phyloP scores from a whole-genome alignment of 2,888 invertebrate species.

The Sphaerophoria taeniata region DNA sequence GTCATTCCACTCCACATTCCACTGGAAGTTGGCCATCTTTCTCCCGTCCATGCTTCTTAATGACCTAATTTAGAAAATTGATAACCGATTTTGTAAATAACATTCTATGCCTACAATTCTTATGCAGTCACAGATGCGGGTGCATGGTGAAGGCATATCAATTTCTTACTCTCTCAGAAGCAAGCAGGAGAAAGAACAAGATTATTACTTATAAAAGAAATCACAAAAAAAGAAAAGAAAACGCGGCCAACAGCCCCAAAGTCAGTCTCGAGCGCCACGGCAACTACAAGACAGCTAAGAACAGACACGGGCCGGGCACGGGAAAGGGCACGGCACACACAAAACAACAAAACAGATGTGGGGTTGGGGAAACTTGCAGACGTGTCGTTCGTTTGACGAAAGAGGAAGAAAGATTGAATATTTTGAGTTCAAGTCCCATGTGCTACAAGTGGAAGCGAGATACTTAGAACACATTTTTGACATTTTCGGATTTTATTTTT shows the following conservation, averaged over 20 bases:
- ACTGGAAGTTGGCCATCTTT: background rate
- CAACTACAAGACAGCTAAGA: background rate
- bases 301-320: constrained; percentile 4
- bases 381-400: constrained; percentile 66
- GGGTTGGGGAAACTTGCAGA: constrained; percentile 70
- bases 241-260: constrained; percentile 66
- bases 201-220: constrained; percentile 48
- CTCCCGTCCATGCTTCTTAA: constrained; percentile 30
- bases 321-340: background rate
- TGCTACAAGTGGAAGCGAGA: constrained; percentile 60
- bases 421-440: constrained; percentile 25
- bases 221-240: constrained; percentile 58
- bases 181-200: constrained; percentile 23
- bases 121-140: constrained; percentile 22
- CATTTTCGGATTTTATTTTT: constrained; percentile 59
- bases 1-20: constrained; percentile 8
- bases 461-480: constrained; percentile 61
- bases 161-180: constrained; percentile 33
- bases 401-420: constrained; percentile 64
- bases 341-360: constrained; percentile 19
- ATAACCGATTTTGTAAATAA: constrained; percentile 48
- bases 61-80: constrained; percentile 68
- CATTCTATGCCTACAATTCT: constrained; percentile 11
- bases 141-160: constrained; percentile 38
- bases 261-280: constrained; percentile 1